Evolutionary conservation across 2,888 invertebrate species (phyloP).

Genomic region (Dolichomitus sp.): DNA sequence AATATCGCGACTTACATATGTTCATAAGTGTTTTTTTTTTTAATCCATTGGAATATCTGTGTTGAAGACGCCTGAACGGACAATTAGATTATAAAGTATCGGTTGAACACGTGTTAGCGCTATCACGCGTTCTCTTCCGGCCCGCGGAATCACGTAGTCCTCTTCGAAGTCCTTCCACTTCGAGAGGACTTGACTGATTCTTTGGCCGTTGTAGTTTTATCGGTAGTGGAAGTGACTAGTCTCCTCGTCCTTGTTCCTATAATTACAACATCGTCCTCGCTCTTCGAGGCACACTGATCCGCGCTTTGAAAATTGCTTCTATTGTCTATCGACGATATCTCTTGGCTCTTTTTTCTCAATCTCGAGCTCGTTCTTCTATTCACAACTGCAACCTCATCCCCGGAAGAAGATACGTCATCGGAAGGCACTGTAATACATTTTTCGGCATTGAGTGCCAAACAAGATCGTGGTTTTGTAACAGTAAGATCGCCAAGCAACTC

Average conservation of each 20-base stretch:
- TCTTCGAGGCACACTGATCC: slow-evolving; percentile 14
- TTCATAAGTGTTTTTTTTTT: neutral
- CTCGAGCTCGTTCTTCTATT: slow-evolving; percentile 41
- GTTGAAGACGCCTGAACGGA: neutral
- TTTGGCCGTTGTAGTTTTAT: slow-evolving; percentile 8
- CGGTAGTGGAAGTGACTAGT: slow-evolving; percentile 18
- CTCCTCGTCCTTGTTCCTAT: slow-evolving; percentile 19
- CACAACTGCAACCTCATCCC: neutral
- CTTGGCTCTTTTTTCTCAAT: slow-evolving; percentile 49
- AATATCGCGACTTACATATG: neutral
- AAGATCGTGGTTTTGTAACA: slow-evolving; percentile 22
- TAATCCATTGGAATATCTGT: neutral
- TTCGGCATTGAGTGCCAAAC: neutral
- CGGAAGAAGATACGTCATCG: neutral
- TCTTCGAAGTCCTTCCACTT: slow-evolving; percentile 18
- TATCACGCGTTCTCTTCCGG: neutral
- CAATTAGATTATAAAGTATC: too few species aligned
- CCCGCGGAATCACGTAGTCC: slow-evolving; percentile 7
- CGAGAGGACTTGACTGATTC: slow-evolving; percentile 24
- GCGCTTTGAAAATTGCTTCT: neutral
- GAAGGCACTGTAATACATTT: neutral
- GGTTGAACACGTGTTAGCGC: neutral
- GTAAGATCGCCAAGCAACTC: slow-evolving; percentile 45
- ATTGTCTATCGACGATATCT: neutral
- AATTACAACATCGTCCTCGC: slow-evolving; percentile 32